Percentiles rank a stretch among this genome's conserved stretches.
phyloP scores from a whole-genome alignment of 2,797 vertebrate species.

The Enteromius treurensis region DNA sequence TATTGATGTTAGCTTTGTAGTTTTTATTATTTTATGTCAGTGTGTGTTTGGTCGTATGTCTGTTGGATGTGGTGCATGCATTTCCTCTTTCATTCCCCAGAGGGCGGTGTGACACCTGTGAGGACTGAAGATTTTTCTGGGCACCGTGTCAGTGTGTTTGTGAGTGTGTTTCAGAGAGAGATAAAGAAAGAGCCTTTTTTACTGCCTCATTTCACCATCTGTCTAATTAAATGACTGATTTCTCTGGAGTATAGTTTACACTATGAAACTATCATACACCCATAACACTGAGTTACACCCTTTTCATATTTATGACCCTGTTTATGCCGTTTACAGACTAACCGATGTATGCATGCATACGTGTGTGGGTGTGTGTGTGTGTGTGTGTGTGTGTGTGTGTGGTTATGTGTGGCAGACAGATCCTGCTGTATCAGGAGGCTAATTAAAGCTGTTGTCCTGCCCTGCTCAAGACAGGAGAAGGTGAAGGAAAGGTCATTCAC shows the following conservation, averaged over 20 bases:
- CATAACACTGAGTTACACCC: slow-evolving; percentile 31
- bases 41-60: neutral
- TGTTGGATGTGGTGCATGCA: neutral
- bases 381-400: neutral
- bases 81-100: slow-evolving; percentile 38
- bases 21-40: neutral
- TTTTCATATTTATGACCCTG: slow-evolving; percentile 37
- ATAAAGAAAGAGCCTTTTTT: slow-evolving; percentile 12
- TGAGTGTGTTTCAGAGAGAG: slow-evolving; percentile 21
- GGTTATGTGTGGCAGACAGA: slow-evolving; percentile 19
- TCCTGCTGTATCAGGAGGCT: slow-evolving; percentile 46
- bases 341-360: neutral
- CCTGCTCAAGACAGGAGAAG: slow-evolving; percentile 46
- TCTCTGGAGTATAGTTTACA: slow-evolving; percentile 34
- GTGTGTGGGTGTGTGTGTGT: neutral
- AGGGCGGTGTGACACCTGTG: slow-evolving; percentile 45
- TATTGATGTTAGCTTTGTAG: neutral
- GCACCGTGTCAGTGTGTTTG: slow-evolving; percentile 1
- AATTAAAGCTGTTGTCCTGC: slow-evolving; percentile 58
- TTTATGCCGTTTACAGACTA: slow-evolving; percentile 19
- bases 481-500: slow-evolving; percentile 58
- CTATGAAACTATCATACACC: slow-evolving; percentile 24
- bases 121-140: neutral
- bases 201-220: slow-evolving; percentile 41
- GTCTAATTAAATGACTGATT: slow-evolving; percentile 45